These are phyloP conservation scores for Homarus gammarus DNA, from an alignment of 2,888 invertebrate genomes.

Conservation along the genomic window DNA sequence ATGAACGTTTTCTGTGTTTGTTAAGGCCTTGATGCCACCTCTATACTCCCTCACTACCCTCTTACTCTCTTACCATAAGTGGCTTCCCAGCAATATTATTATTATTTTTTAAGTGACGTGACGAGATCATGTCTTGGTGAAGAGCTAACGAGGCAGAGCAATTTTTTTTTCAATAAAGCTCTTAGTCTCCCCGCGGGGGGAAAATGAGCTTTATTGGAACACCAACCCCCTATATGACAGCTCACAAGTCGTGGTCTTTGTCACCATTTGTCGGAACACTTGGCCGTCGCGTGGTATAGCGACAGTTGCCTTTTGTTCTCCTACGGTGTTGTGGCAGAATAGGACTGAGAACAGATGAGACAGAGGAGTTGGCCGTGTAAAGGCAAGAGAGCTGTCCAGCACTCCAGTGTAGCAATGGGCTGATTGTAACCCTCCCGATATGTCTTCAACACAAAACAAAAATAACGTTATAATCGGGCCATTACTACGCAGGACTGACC, in stretches of 20 bases:
- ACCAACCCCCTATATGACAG: slow-evolving; percentile 6
- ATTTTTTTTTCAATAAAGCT: slow-evolving; percentile 45
- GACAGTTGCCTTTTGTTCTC: slow-evolving; percentile 43
- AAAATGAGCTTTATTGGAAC: slow-evolving; percentile 59
- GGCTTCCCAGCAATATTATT: slow-evolving; percentile 54
- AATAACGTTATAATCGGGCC: slow-evolving; percentile 34
- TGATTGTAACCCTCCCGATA: slow-evolving; percentile 34
- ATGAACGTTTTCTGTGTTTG: slow-evolving; percentile 72
- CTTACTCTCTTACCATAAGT: slow-evolving; percentile 55
- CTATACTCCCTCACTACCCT: slow-evolving; percentile 44
- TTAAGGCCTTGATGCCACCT: slow-evolving; percentile 63
- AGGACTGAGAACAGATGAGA: slow-evolving; percentile 22
- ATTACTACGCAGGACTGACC: slow-evolving; percentile 33
- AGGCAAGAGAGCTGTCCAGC: not conserved
- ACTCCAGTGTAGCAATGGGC: slow-evolving; percentile 46
- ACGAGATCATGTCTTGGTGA: slow-evolving; percentile 58
- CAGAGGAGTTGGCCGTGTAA: slow-evolving; percentile 25
- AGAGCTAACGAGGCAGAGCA: slow-evolving; percentile 31
- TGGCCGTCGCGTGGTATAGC: slow-evolving; percentile 44
- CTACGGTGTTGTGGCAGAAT: slow-evolving; percentile 46
- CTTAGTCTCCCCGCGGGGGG: slow-evolving; percentile 43
- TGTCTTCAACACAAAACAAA: not conserved
- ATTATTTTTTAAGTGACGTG: slow-evolving; percentile 24
- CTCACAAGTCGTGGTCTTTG: slow-evolving; percentile 35
- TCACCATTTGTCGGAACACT: slow-evolving; percentile 36